Conservation (phyloP, 1,140 invertebrate genomes). For the Holcopasites calliopsidis region DNA sequence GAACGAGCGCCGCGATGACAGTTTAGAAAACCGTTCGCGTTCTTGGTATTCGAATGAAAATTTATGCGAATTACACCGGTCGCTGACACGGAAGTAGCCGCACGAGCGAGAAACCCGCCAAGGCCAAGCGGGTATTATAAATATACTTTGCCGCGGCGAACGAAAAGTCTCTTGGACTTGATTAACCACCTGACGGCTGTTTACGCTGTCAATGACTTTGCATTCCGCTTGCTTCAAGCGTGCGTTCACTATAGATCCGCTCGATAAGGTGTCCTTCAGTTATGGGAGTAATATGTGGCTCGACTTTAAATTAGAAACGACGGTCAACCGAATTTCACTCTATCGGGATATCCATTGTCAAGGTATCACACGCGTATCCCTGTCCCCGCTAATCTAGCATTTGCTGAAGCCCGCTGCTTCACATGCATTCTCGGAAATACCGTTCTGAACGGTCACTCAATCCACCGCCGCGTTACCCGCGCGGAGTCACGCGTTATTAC, state of each 20-base stretch:
- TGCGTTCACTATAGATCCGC: too few species aligned
- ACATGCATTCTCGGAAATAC: background rate
- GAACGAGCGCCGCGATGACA: background rate
- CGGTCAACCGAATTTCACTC: background rate
- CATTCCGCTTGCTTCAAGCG: background rate
- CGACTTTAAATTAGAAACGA: too few species aligned
- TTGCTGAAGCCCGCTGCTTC: background rate
- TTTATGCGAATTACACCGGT: slow-evolving; percentile 21
- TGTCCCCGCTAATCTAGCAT: too few species aligned
- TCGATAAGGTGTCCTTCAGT: too few species aligned
- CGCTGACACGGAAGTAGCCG: slow-evolving; percentile 4
- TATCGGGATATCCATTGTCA: background rate
- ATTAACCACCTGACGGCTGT: background rate
- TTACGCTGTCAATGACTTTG: background rate
- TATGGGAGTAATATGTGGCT: too few species aligned
- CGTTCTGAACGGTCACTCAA: background rate
- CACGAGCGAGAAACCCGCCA: background rate
- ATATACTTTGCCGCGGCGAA: background rate
- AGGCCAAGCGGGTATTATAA: background rate
- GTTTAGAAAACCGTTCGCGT: slow-evolving; percentile 11
- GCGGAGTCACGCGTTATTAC: background rate
- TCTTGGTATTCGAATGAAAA: slow-evolving; percentile 6
- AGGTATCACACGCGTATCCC: background rate
- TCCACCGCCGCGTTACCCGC: too few species aligned
- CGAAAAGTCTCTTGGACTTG: background rate